Base-by-base conservation (phyloP, 2,113 vertebrate species). In the Scomber colias region DNA sequence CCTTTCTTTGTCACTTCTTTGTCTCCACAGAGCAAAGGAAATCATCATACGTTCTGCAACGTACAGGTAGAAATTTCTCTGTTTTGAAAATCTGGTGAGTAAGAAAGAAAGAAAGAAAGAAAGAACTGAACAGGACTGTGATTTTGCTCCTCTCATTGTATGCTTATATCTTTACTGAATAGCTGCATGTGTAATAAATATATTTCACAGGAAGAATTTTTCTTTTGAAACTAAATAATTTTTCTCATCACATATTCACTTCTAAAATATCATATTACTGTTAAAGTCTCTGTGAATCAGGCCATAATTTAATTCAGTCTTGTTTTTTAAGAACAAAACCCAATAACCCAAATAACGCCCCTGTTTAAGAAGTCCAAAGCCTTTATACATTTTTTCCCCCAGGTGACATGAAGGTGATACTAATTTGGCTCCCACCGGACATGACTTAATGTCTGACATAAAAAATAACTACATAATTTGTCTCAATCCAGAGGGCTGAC, bases 391-490 rank as follows among this genome's bases (percentile, higher is more conserved):
- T 81, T 77, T 75, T 77, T 79, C 62, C 75, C 71, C 71, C 87
- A 90, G 89, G 89, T 91, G 89, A 93, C 88, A 89, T 90, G 86
- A 93, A 93, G 92, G 92, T 90, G 92, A 91, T 90, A 86, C 86
- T 78, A 75, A 87, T 88, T 91, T 89, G 76, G 86, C 88, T 93
- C 90, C 87, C 91, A 85, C 69, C 89, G 92, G 90, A 93, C 90
- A 88, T 84, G 89, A 89, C 88, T 94, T 93, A 93, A 94, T 93
- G 90, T 91, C 87, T 89, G 90, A 94, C 92, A 94, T 94, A 92
- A 93, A 93, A 94, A 93, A 92, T 89, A 92, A 94, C 91, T 94
- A 92, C 90, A 92, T 93, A 85, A 93, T 94, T 94, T 93, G 93
- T 94, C 92, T 94, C 83, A 92, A 92, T 94, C 91, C 93, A 93